These are phyloP conservation scores for Boloria selene DNA, from an alignment of 2,888 invertebrate species.

Conservation along the genomic window DNA sequence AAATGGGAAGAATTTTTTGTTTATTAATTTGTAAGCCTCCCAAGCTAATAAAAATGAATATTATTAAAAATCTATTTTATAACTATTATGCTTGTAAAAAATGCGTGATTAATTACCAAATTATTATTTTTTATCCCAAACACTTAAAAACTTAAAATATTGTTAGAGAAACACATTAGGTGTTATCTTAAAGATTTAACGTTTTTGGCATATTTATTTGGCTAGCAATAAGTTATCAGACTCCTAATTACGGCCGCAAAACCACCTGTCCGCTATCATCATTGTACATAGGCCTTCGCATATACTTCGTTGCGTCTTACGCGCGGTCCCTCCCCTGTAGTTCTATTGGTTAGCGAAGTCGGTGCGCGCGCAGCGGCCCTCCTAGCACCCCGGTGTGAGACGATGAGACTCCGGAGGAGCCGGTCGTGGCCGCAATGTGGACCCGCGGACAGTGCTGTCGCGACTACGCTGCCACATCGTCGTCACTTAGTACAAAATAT, in stretches of 20 bases:
- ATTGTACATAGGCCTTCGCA: constrained; percentile 82
- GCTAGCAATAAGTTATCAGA: constrained; percentile 75
- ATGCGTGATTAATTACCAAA: too few species aligned
- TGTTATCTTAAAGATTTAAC: constrained; percentile 74
- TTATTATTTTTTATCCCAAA: too few species aligned
- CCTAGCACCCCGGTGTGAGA: constrained; percentile 69
- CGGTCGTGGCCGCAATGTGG: constrained; percentile 71
- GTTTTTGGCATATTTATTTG: constrained; percentile 75
- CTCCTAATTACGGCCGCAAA: constrained; percentile 80
- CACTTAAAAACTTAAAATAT: too few species aligned
- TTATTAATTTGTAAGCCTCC: too few species aligned
- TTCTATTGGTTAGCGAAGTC: constrained; percentile 65
- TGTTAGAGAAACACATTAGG: constrained; percentile 55
- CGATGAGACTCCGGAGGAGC: constrained; percentile 68
- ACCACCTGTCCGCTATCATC: constrained; percentile 81
- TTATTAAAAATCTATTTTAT: too few species aligned
- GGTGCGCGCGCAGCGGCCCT: constrained; percentile 79
- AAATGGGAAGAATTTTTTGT: too few species aligned
- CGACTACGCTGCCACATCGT: constrained; percentile 62
- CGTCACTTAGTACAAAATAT: constrained; percentile 47
- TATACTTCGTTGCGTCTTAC: constrained; percentile 82
- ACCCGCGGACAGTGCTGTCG: constrained; percentile 67
- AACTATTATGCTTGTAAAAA: too few species aligned
- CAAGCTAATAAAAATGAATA: too few species aligned
- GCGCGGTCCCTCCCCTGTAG: constrained; percentile 74